Evolutionary conservation across 1,140 invertebrate species (phyloP), one percentile per base, ranked within the genome.

Genomic region (Zophobas atratus): DNA sequence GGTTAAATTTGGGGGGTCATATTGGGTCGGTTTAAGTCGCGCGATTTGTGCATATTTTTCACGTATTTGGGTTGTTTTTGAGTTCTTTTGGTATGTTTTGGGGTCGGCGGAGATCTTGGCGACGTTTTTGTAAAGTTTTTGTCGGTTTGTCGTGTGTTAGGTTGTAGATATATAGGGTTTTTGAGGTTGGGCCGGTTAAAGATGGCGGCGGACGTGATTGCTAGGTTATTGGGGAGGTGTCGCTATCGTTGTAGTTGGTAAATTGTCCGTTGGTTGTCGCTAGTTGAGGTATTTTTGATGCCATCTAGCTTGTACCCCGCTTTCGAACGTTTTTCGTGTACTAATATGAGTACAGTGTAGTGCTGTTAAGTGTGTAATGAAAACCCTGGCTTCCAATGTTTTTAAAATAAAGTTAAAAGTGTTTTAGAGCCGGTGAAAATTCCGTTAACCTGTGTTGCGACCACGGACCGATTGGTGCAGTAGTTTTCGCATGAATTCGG

Each of bases 301-400:
- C 48, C 55, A 55, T 73, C 48, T 73, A 43, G 49, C 49, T 20
- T 73, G 71, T 73, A 55, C 55, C 51, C 71, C 71, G 71, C 71
- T 73, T 73, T 73, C 71, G 71, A 73, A 73, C 71, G 71, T 73
- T 73, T 20, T 20, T 73, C 71, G 71, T 73, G 71, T 73, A 53
- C 49, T 73, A 53, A 53, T 38, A 73, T 73, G 55, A 55, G 34
- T 70, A 70, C 43, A 51, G 49, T 72, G 36, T 35, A 73, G 71
- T 73, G 71, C 34, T 73, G 71, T 73, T 53, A 73, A 73, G 71
- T 73, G 71, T 73, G 39, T 73, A 32, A 63, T 39, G 60, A 67
- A 67, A 67, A 67, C n/a, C 39, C 60, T 67, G 60, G 60, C 60
- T 67, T 67, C 60, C 60, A 43, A 67, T 67, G 60, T 67, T 38